Evolutionary conservation across 2,888 invertebrate genomes (phyloP).

Genomic region (Lasioglossum malachurum): DNA sequence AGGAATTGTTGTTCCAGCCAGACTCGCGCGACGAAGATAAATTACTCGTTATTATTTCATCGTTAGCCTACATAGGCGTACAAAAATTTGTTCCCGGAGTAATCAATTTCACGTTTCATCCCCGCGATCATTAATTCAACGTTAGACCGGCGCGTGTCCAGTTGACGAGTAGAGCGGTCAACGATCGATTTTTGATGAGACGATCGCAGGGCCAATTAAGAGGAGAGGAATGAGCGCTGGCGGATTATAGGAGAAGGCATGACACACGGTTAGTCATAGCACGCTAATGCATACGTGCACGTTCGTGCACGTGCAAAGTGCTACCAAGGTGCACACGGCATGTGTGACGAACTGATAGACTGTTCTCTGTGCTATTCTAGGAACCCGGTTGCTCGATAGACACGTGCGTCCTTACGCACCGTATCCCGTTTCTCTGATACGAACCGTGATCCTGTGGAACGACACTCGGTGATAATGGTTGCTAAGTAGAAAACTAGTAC

Average conservation of each 20-base stretch:
- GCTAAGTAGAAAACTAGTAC: background rate
- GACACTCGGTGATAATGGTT: background rate
- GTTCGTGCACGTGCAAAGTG: constrained; percentile 23
- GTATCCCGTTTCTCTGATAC: constrained; percentile 18
- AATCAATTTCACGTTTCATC: constrained; percentile 4
- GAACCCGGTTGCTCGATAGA: constrained; percentile 31
- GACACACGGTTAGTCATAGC: constrained; percentile 60
- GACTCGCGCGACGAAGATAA: background rate
- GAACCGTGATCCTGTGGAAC: background rate
- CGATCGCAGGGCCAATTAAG: constrained; percentile 31
- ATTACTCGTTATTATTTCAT: background rate
- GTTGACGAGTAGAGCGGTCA: background rate
- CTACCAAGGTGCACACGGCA: background rate
- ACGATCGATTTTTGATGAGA: constrained; percentile 24
- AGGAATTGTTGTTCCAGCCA: background rate
- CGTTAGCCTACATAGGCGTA: background rate
- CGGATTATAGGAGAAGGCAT: constrained; percentile 40
- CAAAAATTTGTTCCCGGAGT: background rate
- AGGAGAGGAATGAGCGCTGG: constrained; percentile 11
- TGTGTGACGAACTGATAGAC: constrained; percentile 13
- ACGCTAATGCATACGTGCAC: constrained; percentile 18
- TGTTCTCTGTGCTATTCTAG: constrained; percentile 29
- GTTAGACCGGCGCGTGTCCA: background rate
- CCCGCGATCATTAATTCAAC: background rate
- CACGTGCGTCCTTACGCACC: constrained; percentile 15